Evolutionary conservation across 1,140 invertebrate species (phyloP), one percentile per base, ranked within the genome.

Genomic region (silkworm (Bombyx mori)): DNA sequence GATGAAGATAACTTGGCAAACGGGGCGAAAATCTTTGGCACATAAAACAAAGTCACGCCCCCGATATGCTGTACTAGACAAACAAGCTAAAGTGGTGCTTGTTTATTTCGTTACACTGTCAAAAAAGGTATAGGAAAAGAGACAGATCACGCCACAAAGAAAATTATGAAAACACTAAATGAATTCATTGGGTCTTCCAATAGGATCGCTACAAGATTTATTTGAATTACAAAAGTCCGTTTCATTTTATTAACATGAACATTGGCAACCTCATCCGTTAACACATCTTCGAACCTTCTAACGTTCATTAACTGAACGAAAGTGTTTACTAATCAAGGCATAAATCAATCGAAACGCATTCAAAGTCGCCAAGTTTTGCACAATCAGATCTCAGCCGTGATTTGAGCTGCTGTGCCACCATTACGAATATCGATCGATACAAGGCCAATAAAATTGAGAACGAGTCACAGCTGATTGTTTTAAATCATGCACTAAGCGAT

Each of bases 11-110:
- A 67, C 66, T 72, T 72, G 69, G 69, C 69, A 69, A 68, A 63
- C 61, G 63, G 54, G 51, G 42, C 53, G 54, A 58, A 44, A 61
- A 57, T 60, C 57, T 67, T 72, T 69, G 67, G 69, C 67, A 69
- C 66, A 8, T 50, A 10, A 42, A 47, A 42, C 66, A 61, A 67
- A 71, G 69, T 69, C 63, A 66, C 67, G 69, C 66, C 64, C 69
- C 66, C 62, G 57, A 63, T 72, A 65, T 52, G 56, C 56, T 35
- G 26, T 35, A 35, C 26, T 35, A 35, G 26, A 54, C 26, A 59
- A 64, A 66, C 56, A 54, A 61, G 58, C 52, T 62, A 59, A 66
- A 61, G 65, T 69, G 66, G 51, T 54, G 59, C 60, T 65, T 35
- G 52, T 35, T 43, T 50, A 59, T 10, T 52, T n/a, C 48, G 7